phyloP scores from a whole-genome alignment of 1,140 invertebrate genomes.

The Caenorhabditis remanei region DNA sequence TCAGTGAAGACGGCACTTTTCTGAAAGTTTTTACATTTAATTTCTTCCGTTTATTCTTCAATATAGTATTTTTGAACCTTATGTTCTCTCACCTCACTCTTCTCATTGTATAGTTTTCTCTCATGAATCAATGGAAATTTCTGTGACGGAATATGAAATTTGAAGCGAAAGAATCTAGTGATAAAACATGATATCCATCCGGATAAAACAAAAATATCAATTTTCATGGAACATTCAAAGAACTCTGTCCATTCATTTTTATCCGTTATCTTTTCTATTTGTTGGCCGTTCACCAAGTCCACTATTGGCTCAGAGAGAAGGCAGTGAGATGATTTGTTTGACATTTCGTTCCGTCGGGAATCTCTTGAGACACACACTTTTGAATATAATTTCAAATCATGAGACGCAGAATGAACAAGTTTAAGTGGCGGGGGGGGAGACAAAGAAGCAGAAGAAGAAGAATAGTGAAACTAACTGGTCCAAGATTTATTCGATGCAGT shows the following conservation, averaged over 20 bases:
- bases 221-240: constrained; percentile 29
- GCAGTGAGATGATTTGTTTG: constrained; percentile 19
- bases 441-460: neutral
- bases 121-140: neutral
- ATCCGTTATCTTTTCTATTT: constrained; percentile 41
- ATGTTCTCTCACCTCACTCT: no score
- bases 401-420: constrained; percentile 31
- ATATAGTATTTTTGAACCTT: no score
- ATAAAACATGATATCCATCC: constrained; percentile 25
- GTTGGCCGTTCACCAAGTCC: neutral
- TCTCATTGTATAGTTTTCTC: neutral
- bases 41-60: neutral
- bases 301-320: constrained; percentile 8
- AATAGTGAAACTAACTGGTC: constrained; percentile 40
- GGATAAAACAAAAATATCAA: constrained; percentile 37
- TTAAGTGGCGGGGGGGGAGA: neutral
- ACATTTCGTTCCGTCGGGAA: constrained; percentile 40
- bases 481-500: constrained; percentile 49
- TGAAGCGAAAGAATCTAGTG: neutral
- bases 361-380: constrained; percentile 34
- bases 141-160: neutral
- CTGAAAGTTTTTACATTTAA: constrained; percentile 2
- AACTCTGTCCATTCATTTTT: constrained; percentile 1
- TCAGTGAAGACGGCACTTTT: constrained; percentile 61
- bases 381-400: neutral